Evolutionary conservation across 2,113 vertebrate species (phyloP), one percentile per base, ranked within the genome.

Genomic region (Dipodomys spectabilis): DNA sequence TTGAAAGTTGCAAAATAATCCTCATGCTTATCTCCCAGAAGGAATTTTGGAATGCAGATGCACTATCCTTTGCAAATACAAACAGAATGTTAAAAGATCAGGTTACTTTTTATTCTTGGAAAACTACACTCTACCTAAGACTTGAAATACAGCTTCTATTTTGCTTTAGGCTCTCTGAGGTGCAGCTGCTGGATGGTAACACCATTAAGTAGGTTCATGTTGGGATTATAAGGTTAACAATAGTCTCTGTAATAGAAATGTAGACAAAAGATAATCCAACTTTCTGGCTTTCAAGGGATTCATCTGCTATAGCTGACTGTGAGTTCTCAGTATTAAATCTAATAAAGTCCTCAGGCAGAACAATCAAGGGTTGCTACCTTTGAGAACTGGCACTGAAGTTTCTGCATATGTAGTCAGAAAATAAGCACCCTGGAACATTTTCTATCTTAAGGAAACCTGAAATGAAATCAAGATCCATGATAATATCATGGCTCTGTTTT

Each of bases 301-400:
- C 95, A 71, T 7, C 89, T 85, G 86, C 28, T 18, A 73, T 32
- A 92, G 45, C 89, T 96, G 95, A 94, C 92, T 96, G 78, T 96
- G 95, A 94, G 73, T 62, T 98, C 96, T 97, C 95, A 91, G 95
- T 93, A 90, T 97, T 96, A 96, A 97, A 96, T 95, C 87, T 97
- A 96, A 97, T 96, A 96, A 96, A 97, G 93, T 91, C 91, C 93
- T 65, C 39, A 94, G 94, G 91, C 90, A 93, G 96, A 96, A 57
- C 6, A 96, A 94, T 94, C 80, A 85, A 65, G 72, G 44, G 94
- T 65, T 93, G 39, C 73, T 97, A 86, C 93, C 97, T 97, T 78
- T 81, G 91, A 95, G 95, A 97, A 96, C 97, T 79, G 87, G 28
- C 81, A 35, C 25, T 23, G 74, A 73, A 11, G 49, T 94, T 91